Evolutionary conservation across 2,888 invertebrate genomes (phyloP).

Genomic region (Ichneumon xanthorius): DNA sequence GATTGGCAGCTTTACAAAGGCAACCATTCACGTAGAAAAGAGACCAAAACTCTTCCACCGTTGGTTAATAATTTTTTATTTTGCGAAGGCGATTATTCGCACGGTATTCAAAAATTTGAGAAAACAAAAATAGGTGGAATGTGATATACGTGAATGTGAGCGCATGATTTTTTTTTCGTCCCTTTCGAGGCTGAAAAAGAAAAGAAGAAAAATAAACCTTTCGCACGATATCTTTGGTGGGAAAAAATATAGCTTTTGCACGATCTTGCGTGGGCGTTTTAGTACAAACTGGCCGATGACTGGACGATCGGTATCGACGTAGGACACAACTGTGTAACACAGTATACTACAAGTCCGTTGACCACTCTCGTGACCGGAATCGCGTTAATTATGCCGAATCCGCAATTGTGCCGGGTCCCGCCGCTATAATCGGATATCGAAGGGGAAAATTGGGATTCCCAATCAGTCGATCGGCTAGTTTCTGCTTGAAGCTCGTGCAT

Average conservation of each 20-base stretch:
- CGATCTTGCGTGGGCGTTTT: neutral
- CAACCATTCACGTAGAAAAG: neutral
- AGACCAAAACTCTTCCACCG: neutral
- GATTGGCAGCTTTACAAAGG: constrained; percentile 33
- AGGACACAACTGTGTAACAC: neutral
- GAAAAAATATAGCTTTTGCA: neutral
- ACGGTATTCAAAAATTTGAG: too few species aligned
- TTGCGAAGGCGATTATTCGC: too few species aligned
- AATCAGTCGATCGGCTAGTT: constrained; percentile 55
- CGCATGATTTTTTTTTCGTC: too few species aligned
- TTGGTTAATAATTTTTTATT: neutral
- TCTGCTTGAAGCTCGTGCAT: constrained; percentile 4
- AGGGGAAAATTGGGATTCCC: constrained; percentile 58
- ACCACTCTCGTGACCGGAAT: constrained; percentile 54
- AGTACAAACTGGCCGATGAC: neutral
- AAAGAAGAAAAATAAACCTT: neutral
- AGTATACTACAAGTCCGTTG: constrained; percentile 12
- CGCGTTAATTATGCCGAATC: constrained; percentile 64
- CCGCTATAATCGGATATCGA: constrained; percentile 61
- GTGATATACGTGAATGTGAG: too few species aligned
- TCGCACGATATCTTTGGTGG: neutral
- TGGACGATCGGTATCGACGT: neutral
- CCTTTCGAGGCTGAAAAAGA: too few species aligned
- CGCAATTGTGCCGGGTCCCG: constrained; percentile 52
- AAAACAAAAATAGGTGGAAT: too few species aligned